A percentile compares a stretch with the other conserved stretches of the same genome.
phyloP scores from a whole-genome alignment of 1,140 invertebrate species.

The Pteromalus puparum region DNA sequence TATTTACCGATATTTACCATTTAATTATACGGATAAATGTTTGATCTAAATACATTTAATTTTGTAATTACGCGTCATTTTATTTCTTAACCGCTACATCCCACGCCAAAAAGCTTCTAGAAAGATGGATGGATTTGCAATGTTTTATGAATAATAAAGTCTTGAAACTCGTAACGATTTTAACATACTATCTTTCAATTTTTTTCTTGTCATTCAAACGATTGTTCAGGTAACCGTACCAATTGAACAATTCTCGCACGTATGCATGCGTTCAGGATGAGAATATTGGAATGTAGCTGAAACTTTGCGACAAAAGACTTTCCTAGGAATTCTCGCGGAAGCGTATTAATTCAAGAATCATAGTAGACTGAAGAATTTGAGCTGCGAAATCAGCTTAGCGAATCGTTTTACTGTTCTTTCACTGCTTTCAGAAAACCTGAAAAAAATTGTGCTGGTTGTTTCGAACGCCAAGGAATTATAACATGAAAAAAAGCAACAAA shows the following conservation, averaged over 20 bases:
- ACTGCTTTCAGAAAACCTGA: conserved; percentile 14
- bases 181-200: conserved; percentile 25
- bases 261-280: conserved; percentile 40
- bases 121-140: conserved; percentile 35
- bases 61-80: conserved; percentile 47
- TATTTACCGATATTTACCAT: conserved; percentile 42
- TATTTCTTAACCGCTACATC: conserved; percentile 40
- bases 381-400: conserved; percentile 40
- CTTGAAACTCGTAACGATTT: conserved; percentile 20
- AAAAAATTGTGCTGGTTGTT: conserved; percentile 25
- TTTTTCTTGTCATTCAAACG: conserved; percentile 15
- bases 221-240: conserved; percentile 32
- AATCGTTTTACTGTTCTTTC: conserved; percentile 42
- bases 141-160: conserved; percentile 24
- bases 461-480: conserved; percentile 17
- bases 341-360: conserved; percentile 31
- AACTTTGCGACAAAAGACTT: conserved; percentile 30
- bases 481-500: conserved; percentile 9
- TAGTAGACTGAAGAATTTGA: conserved; percentile 27
- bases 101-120: conserved; percentile 39
- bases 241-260: conserved; percentile 25
- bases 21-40: conserved; percentile 42
- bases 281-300: conserved; percentile 40
- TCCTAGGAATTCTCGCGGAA: conserved; percentile 31
- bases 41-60: conserved; percentile 47